Percentiles rank a stretch among this genome's conserved stretches.
phyloP scores from a whole-genome alignment of 1,140 invertebrate species.

The Drosophila virilis region DNA sequence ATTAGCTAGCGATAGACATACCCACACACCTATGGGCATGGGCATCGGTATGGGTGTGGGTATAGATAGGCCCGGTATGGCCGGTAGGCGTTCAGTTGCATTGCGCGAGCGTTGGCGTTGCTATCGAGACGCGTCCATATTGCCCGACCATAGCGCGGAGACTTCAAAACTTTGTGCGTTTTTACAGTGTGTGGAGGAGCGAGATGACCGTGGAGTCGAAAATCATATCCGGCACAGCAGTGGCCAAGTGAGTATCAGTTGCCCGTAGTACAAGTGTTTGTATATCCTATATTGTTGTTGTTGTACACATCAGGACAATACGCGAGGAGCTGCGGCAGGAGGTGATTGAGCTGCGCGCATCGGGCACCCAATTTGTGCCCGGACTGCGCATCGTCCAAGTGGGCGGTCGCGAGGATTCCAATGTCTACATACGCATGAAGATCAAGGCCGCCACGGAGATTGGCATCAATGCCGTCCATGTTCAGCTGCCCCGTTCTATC shows the following conservation, averaged over 20 bases:
- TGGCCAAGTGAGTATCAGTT: constrained; percentile 85
- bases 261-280: neutral
- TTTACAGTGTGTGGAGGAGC: constrained; percentile 48
- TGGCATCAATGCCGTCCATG: constrained; percentile 93
- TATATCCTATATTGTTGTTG: neutral
- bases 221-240: constrained; percentile 87
- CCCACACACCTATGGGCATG: constrained; percentile 3
- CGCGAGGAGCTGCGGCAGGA: constrained; percentile 88
- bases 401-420: constrained; percentile 98
- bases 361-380: constrained; percentile 88
- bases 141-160: constrained; percentile 12
- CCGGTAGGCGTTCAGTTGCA: constrained; percentile 56
- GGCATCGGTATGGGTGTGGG: neutral
- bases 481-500: constrained; percentile 92
- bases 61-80: constrained; percentile 62
- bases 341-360: constrained; percentile 87
- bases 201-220: constrained; percentile 84
- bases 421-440: constrained; percentile 99
- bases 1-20: constrained; percentile 42
- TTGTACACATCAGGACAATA: constrained; percentile 88
- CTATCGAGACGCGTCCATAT: constrained; percentile 26
- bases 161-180: constrained; percentile 39
- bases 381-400: constrained; percentile 95
- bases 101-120: constrained; percentile 61
- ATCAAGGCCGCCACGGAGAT: constrained; percentile 96